phyloP scores from a whole-genome alignment of 2,113 vertebrate genomes.

The Petrocephalus zakoni region DNA sequence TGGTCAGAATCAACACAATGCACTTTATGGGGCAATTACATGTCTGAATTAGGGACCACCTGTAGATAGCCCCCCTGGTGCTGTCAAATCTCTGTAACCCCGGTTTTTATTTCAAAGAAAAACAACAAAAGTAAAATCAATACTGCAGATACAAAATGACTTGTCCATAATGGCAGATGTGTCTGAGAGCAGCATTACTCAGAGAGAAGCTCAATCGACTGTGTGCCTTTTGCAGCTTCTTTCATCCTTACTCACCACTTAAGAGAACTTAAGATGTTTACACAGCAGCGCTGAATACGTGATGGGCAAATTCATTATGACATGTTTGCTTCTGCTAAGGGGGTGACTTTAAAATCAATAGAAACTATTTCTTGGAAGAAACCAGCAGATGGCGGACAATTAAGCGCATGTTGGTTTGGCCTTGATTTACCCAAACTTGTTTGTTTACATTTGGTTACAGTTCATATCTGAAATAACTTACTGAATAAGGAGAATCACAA shows the following conservation, averaged over 20 bases:
- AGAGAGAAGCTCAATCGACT: neutral
- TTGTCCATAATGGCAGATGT: slow-evolving; percentile 18
- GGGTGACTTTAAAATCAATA: slow-evolving; percentile 9
- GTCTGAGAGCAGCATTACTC: slow-evolving; percentile 17
- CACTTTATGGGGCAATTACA: slow-evolving; percentile 64
- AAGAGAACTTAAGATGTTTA: slow-evolving; percentile 15
- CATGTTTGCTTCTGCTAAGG: neutral
- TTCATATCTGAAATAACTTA: slow-evolving; percentile 1
- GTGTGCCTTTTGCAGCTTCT: slow-evolving; percentile 18
- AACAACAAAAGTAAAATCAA: slow-evolving; percentile 44
- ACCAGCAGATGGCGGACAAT: neutral
- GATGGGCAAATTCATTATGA: slow-evolving; percentile 17
- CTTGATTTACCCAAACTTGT: slow-evolving; percentile 4
- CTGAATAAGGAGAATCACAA: neutral
- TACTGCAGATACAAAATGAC: slow-evolving; percentile 43
- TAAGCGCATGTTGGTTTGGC: slow-evolving; percentile 10
- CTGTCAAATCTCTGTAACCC: slow-evolving; percentile 38
- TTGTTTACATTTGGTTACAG: neutral
- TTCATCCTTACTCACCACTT: slow-evolving; percentile 10
- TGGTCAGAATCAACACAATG: slow-evolving; percentile 57
- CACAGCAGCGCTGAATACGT: slow-evolving; percentile 13
- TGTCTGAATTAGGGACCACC: slow-evolving; percentile 64
- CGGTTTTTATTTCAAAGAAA: slow-evolving; percentile 41
- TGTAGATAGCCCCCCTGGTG: slow-evolving; percentile 54
- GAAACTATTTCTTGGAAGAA: slow-evolving; percentile 5